Percentiles rank a stretch among this genome's conserved stretches.
Conservation (phyloP, 2,113 vertebrate species). For the Cervus canadensis region DNA sequence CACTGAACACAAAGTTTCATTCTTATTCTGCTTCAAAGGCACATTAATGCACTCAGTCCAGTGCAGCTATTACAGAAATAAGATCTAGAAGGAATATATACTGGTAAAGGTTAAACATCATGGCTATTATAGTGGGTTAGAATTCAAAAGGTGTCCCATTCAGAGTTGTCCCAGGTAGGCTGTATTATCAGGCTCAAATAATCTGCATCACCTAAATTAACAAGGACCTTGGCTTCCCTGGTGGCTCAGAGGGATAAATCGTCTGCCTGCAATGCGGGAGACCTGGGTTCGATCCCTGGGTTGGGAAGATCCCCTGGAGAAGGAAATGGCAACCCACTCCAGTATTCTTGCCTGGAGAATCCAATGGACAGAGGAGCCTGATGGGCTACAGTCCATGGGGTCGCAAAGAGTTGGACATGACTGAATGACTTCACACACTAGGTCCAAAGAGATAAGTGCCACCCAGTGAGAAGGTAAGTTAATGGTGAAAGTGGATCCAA, state of each 20-base stretch:
- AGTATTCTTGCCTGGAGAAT: too few relatives aligned
- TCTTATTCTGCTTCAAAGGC: not conserved
- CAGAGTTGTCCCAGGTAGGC: not conserved
- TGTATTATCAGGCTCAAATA: not conserved
- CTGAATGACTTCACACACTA: too few relatives aligned
- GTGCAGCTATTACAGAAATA: not conserved
- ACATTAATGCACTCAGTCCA: not conserved
- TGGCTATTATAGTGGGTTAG: not conserved
- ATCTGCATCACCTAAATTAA: not conserved
- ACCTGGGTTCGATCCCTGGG: too few relatives aligned
- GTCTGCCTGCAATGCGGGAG: too few relatives aligned
- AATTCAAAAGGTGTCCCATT: not conserved
- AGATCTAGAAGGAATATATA: not conserved
- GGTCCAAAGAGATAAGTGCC: not conserved
- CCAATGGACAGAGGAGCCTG: too few relatives aligned
- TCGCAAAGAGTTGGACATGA: too few relatives aligned
- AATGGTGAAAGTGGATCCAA: not conserved
- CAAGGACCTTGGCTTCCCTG: not conserved
- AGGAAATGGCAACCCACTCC: too few relatives aligned
- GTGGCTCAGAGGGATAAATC: too few relatives aligned
- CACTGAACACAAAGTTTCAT: not conserved
- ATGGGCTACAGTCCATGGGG: too few relatives aligned
- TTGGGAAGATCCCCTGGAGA: too few relatives aligned
- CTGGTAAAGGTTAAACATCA: not conserved
- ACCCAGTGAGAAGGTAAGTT: not conserved